phyloP scores from a whole-genome alignment of 2,888 invertebrate species.

The Xanthorhoe designata region DNA sequence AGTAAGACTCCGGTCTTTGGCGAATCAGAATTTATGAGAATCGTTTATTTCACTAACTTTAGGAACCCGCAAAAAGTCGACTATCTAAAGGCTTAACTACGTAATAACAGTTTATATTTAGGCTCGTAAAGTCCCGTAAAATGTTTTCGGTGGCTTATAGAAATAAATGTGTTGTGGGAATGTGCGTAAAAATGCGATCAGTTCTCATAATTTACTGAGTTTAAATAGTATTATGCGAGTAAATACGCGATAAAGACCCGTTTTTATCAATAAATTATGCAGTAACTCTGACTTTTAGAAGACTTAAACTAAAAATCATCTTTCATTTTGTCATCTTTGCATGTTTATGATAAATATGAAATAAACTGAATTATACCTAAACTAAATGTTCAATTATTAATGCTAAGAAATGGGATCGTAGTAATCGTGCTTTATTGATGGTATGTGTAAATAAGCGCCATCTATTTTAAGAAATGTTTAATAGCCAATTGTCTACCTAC shows the following conservation, averaged over 20 bases:
- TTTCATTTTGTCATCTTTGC: too few relatives aligned
- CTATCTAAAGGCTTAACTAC: constrained; percentile 45
- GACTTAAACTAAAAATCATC: too few relatives aligned
- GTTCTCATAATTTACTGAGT: not conserved
- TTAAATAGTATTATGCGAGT: not conserved
- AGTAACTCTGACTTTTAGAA: not conserved
- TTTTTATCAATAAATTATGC: not conserved
- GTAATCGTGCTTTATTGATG: constrained; percentile 25
- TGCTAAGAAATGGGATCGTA: constrained; percentile 6
- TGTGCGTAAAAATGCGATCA: constrained; percentile 4
- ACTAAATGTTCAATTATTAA: not conserved
- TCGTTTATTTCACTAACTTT: constrained; percentile 57
- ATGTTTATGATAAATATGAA: not conserved
- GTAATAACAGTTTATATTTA: constrained; percentile 47
- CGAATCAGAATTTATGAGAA: constrained; percentile 52
- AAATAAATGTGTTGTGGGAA: constrained; percentile 10
- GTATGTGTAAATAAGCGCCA: constrained; percentile 28
- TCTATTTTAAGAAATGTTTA: constrained; percentile 56
- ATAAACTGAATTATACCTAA: not conserved
- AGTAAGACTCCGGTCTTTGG: constrained; percentile 44
- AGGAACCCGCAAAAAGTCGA: constrained; percentile 46
- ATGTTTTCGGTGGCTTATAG: constrained; percentile 29
- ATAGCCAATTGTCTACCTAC: constrained; percentile 67
- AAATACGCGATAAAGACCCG: constrained; percentile 4
- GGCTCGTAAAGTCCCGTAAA: constrained; percentile 38